Conservation (phyloP, 2,113 vertebrate species). For the Pachyramphus minor region DNA sequence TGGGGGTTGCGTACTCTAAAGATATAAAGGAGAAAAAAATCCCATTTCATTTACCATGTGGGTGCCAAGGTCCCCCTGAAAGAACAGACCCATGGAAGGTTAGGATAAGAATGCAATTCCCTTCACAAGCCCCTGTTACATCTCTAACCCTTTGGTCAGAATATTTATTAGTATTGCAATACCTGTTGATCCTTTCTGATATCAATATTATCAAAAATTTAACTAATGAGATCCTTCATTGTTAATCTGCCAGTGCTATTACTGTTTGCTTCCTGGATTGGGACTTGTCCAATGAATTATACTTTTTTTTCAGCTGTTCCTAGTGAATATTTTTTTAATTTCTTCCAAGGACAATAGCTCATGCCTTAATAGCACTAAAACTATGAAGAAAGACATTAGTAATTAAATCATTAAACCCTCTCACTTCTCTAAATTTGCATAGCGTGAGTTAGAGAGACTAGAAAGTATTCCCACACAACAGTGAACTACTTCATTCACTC, state of each 20-base stretch:
- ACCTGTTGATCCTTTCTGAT: not conserved
- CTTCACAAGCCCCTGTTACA: not conserved
- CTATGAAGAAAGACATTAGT: not conserved
- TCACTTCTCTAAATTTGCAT: not conserved
- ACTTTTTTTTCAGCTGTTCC: not conserved
- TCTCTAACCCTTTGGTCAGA: not conserved
- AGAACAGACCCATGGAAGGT: not conserved
- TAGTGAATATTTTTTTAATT: not conserved
- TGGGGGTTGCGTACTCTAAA: rapidly evolving
- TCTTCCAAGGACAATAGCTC: not conserved
- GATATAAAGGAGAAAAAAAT: not conserved
- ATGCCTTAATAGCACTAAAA: not conserved
- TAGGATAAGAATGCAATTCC: not conserved
- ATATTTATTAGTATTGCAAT: not conserved
- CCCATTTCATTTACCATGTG: not conserved
- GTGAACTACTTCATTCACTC: not conserved
- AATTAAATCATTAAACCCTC: not conserved
- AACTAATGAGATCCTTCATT: not conserved
- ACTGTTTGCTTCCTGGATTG: not conserved
- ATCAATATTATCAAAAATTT: not conserved
- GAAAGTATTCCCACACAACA: not conserved
- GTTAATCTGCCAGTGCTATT: not conserved
- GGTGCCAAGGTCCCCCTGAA: not conserved
- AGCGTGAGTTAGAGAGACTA: not conserved
- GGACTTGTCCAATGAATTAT: not conserved